Evolutionary conservation across 2,797 vertebrate species (phyloP).

Genomic region (Oryzias dopingdopingensis): DNA sequence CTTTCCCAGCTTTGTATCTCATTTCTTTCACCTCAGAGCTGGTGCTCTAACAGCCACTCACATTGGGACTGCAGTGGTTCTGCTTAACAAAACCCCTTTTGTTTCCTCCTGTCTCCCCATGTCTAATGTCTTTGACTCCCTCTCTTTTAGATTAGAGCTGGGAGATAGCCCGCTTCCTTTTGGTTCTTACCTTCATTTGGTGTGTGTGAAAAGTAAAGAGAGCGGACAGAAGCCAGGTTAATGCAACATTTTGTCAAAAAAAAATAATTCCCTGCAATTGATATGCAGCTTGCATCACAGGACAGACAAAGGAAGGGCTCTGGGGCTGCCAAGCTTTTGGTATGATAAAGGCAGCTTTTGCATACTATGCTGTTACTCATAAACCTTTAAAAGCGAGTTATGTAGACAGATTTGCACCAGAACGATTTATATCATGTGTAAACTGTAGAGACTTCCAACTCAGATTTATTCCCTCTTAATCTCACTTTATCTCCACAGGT

Average conservation of each 20-base stretch:
- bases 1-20: slow-evolving; percentile 54
- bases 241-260: slow-evolving; percentile 48
- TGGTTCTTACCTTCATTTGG: slow-evolving; percentile 57
- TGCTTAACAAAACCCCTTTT: slow-evolving; percentile 66
- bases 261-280: slow-evolving; percentile 45
- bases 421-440: slow-evolving; percentile 6
- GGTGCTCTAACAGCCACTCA: slow-evolving; percentile 62
- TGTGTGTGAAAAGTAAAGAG: slow-evolving; percentile 58
- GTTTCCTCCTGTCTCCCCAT: slow-evolving; percentile 35
- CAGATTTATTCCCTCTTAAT: slow-evolving; percentile 3
- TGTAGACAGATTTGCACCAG: slow-evolving; percentile 8
- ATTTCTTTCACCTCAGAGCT: slow-evolving; percentile 61
- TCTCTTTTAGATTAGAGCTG: slow-evolving; percentile 51
- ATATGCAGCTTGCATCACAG: slow-evolving; percentile 50
- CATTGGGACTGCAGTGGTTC: slow-evolving; percentile 56
- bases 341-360: slow-evolving; percentile 38
- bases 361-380: slow-evolving; percentile 13
- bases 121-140: slow-evolving; percentile 52
- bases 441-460: background rate
- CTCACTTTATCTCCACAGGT: slow-evolving; percentile 74
- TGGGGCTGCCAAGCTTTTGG: slow-evolving; percentile 42
- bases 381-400: slow-evolving; percentile 8
- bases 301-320: slow-evolving; percentile 41
- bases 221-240: slow-evolving; percentile 37
- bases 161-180: slow-evolving; percentile 49